phyloP scores from a whole-genome alignment of 2,113 vertebrate genomes.

The Garra rufa region DNA sequence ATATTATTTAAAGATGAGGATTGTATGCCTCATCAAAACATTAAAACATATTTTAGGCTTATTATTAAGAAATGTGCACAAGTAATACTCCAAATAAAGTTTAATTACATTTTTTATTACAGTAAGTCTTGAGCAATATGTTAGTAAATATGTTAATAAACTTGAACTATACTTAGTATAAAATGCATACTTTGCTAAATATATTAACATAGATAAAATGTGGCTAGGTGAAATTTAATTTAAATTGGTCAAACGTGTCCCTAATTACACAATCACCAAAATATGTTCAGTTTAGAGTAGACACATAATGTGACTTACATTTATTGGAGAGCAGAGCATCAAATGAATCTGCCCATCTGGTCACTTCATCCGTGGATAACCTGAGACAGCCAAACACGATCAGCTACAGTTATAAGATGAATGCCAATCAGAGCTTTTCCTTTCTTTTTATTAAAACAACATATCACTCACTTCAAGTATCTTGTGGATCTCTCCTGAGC shows the following conservation, averaged over 20 bases:
- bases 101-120: no score
- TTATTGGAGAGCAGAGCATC: slow-evolving; percentile 76
- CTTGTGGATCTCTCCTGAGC: slow-evolving; percentile 85
- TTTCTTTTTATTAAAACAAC: slow-evolving; percentile 35
- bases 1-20: no score
- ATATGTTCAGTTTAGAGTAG: neutral
- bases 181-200: no score
- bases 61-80: no score
- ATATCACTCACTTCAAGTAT: slow-evolving; percentile 87
- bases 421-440: neutral
- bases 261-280: neutral
- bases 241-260: neutral
- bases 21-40: no score
- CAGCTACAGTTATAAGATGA: neutral
- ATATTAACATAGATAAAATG: neutral
- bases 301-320: slow-evolving; percentile 69
- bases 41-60: no score
- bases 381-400: slow-evolving; percentile 58
- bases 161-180: no score
- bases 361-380: slow-evolving; percentile 76
- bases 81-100: no score
- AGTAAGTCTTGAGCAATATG: no score
- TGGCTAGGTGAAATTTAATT: neutral
- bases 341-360: slow-evolving; percentile 77
- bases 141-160: no score